Base-by-base conservation (phyloP, 2,113 vertebrate genomes). In the Sakesphorus luctuosus region DNA sequence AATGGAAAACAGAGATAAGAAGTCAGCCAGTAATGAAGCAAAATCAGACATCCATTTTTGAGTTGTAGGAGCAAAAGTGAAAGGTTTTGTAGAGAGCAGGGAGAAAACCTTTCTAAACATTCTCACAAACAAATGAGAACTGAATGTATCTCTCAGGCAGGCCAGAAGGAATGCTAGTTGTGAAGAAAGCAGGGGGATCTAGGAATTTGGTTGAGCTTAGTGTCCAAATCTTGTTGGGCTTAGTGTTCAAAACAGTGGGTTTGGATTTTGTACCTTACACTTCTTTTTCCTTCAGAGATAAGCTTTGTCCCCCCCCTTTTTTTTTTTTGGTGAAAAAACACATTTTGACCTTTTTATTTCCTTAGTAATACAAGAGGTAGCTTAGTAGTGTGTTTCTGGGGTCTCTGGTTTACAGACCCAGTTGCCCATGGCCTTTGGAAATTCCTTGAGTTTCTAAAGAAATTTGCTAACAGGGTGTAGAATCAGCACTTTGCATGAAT, bases 21-120 rank as follows among this genome's bases (percentile, higher is more conserved):
- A 65, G 75, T 94, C 68, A 88, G 2, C 55, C 44, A 35, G 26
- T 93, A 96, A 93, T 84, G 75, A 92, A 84, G 38, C 61, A 96
- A 65, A 71, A 79, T 78, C 44, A 40, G 68, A 2, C 75, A 29
- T 31, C 11, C 31, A 43, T 78, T 82, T 91, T 96, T 86, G 72
- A 67, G 36, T 20, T 88, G 24, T 67, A 61, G 77, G 46, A 73
- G n/a, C 62, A 88, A 66, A 90, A 79, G 43, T 47, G 47, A 67
- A 83, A 67, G 35, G 19, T 46, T 93, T 90, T 86, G 55, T 67
- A 49, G 85, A 81, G 67, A 49, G 18, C 11, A 43, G 35, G 55
- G 50, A 55, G 78, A 61, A 83, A 94, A 47, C 59, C 13, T 87
- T 83, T 71, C 40, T 13, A 24, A 84, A 46, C 29, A 7, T 65